phyloP scores from a whole-genome alignment of 30 jellyfish, hydroid and myxozoan genomes.

The Aurelia sp. region DNA sequence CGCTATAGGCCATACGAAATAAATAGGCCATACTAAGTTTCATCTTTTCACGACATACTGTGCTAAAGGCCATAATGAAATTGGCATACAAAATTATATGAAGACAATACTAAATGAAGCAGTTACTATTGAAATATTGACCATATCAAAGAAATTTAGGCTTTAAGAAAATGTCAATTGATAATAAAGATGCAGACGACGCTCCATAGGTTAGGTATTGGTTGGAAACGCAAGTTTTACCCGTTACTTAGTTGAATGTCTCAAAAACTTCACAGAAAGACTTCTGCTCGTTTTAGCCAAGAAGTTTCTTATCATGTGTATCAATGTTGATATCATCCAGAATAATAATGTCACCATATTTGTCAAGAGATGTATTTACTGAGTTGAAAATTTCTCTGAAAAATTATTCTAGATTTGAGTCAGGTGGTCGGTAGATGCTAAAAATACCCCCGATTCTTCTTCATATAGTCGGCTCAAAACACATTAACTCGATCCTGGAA shows the following conservation, averaged over 20 bases:
- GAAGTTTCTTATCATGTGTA: constrained; percentile 7
- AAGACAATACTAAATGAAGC: too few relatives aligned
- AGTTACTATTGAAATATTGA: too few relatives aligned
- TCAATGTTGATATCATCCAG: not conserved
- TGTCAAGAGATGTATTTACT: constrained; percentile 23
- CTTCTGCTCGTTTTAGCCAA: constrained; percentile 7
- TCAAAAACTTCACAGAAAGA: constrained; percentile 31
- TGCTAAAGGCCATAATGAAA: too few relatives aligned
- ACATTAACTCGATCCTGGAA: not conserved
- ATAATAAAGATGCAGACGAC: too few relatives aligned
- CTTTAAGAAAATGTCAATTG: too few relatives aligned
- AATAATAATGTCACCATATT: constrained; percentile 27
- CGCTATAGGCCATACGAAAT: too few relatives aligned
- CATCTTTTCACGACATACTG: too few relatives aligned
- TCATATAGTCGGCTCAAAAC: constrained; percentile 13
- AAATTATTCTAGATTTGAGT: constrained; percentile 13
- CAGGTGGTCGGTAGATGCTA: constrained; percentile 31
- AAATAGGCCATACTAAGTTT: too few relatives aligned
- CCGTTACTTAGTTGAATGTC: constrained; percentile 7
- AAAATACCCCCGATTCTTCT: constrained; percentile 17
- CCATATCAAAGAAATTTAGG: too few relatives aligned
- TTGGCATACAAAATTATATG: too few relatives aligned
- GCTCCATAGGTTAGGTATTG: not conserved
- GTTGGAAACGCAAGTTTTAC: constrained; percentile 18
- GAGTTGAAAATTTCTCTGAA: not conserved